Evolutionary conservation across 2,888 invertebrate species (phyloP), one percentile per base, ranked within the genome.

Genomic region (Rotaria magnacalcarata): DNA sequence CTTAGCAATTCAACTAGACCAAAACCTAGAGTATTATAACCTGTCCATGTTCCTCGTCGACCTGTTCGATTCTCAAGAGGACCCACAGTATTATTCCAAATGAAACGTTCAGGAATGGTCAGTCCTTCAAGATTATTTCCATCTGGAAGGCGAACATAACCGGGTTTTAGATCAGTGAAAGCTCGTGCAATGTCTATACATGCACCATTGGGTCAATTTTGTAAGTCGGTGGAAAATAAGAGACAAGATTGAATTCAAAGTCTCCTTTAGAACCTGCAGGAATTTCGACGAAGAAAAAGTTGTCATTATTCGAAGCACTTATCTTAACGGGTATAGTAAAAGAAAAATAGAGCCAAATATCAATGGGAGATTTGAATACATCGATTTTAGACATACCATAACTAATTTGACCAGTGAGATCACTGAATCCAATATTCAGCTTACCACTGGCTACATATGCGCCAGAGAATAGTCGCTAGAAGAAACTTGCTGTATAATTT

Each of bases 11-110:
- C 67, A 16, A 67, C 16, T 0, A 67, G 16, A 34, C 67, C 67
- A n/a, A 67, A 67, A 14, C 67, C 67, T 67, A 34, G 34, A 27
- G 67, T 67, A n/a, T 67, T 67, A 67, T 67, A 67, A 14, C 67
- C 67, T 67, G 67, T 34, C 67, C 67, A 67, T 67, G 34, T 67
- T 34, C 67, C 67, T 67, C 60, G 6, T 60, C 60, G 60, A 10
- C 60, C 60, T 27, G 60, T 10, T 24, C 60, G 60, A 60, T 60
- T 67, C 27, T 34, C 67, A 67, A 67, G 67, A 27, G 2, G 27
- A 67, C 67, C 67, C 27, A 67, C 8, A 14, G 67, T 67, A n/a
- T 67, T 67, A 67, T 67, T 67, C 67, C 67, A 67, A 67, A 67
- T 67, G 34, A 67, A 67, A 34, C 67, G 67, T 67, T 67, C 67